Evolutionary conservation across 2,797 vertebrate genomes (phyloP), one percentile per base, ranked within the genome.

Genomic region (Alauda arvensis): DNA sequence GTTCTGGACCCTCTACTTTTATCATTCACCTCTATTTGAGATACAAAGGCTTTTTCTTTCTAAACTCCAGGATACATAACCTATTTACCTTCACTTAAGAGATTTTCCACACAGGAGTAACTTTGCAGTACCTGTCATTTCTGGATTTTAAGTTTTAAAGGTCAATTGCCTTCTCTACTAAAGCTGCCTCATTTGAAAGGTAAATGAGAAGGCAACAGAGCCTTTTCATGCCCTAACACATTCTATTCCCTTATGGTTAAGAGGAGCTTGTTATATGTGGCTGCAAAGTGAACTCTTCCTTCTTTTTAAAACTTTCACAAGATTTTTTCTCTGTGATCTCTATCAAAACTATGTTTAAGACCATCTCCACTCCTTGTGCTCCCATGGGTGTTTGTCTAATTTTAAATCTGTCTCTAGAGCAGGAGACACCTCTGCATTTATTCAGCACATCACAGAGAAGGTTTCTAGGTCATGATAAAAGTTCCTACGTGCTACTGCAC

Each of bases 181-280:
- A 80, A 76, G 52, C 52, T 60, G 42, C 46, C 45, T 83, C 74
- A 90, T 78, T 85, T 89, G 63, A 56, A 85, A 94, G 67, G 78
- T 53, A 92, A 93, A 81, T 89, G 59, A 91, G 77, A 85, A 66
- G 29, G 26, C 29, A 83, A 74, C 15, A 52, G 83, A 88, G 51
- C 25, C 9, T 80, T 59, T 88, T 77, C 48, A 69, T 57, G 48
- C 81, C 53, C 78, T 52, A 78, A 89, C 23, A 72, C 18, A 19
- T 62, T 55, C 57, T 74, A 16, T 24, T 88, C 59, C 59, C 45
- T 40, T n/a, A 31, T 0, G 0, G 56, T 57, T 78, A 83, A 90
- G 45, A 76, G 51, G 11, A 39, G 28, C 33, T 55, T 55, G 51
- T 37, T 55, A 53, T 4, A 77, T 34, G 12, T 39, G 26, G 43